phyloP scores from a whole-genome alignment of 64 coral and sea anemone genomes.

The Stylophora pistillata region DNA sequence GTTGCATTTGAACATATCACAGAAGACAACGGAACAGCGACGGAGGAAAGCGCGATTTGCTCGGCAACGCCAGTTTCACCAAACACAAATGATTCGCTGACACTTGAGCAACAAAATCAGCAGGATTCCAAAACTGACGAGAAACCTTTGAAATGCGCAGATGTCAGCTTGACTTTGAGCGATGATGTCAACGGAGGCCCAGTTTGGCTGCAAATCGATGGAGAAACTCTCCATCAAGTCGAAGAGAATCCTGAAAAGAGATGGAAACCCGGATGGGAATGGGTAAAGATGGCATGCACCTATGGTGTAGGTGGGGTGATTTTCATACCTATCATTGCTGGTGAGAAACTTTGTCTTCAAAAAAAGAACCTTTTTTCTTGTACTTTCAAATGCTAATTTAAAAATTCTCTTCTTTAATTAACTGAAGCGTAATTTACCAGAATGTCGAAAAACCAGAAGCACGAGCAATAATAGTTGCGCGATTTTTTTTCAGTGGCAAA shows the following conservation, averaged over 20 bases:
- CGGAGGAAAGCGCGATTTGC: not conserved
- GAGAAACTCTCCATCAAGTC: not conserved
- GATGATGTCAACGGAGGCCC: not conserved
- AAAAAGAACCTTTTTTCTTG: too few relatives aligned
- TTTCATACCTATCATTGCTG: conserved; percentile 9
- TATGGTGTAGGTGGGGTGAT: not conserved
- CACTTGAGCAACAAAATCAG: not conserved
- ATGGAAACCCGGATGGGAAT: not conserved
- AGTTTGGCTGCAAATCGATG: not conserved
- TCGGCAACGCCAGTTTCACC: not conserved
- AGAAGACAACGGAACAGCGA: not conserved
- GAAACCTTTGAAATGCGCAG: not conserved
- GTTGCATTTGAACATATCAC: not conserved
- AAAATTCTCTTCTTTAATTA: too few relatives aligned
- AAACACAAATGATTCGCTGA: not conserved
- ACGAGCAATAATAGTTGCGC: too few relatives aligned
- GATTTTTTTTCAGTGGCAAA: too few relatives aligned
- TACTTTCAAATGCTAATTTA: too few relatives aligned
- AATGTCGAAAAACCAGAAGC: too few relatives aligned
- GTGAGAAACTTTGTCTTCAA: not conserved
- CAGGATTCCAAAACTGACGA: not conserved
- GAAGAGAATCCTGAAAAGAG: not conserved
- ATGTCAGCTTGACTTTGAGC: conserved; percentile 8
- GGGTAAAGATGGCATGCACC: not conserved
- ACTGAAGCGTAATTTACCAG: too few relatives aligned